These are phyloP conservation scores for Zaprionus vittiger DNA, from an alignment of 1,140 invertebrate species.

Conservation along the genomic window DNA sequence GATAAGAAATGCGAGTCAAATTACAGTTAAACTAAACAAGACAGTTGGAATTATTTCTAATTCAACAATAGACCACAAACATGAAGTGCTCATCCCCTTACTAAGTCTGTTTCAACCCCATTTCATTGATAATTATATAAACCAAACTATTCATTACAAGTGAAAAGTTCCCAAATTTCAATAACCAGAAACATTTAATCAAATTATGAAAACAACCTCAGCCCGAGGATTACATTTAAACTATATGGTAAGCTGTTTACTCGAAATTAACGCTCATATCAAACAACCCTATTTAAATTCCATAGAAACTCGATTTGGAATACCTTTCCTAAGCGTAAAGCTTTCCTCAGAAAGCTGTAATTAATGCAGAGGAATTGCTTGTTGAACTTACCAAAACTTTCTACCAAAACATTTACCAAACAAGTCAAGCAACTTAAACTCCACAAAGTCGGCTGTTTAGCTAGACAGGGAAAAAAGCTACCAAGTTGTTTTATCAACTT, in stretches of 20 bases:
- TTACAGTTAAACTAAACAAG: not conserved
- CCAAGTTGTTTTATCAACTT: not conserved
- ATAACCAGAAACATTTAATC: too few species aligned
- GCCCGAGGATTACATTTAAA: too few species aligned
- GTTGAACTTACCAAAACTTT: not conserved
- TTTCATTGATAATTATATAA: too few species aligned
- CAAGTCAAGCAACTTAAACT: slow-evolving; percentile 4
- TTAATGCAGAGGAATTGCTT: not conserved
- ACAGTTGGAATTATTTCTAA: not conserved
- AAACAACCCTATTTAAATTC: not conserved
- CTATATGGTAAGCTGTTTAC: too few species aligned
- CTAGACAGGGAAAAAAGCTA: slow-evolving; percentile 12
- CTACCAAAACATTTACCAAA: slow-evolving; percentile 25
- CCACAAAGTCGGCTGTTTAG: not conserved
- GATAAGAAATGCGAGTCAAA: not conserved
- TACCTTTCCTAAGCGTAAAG: not conserved
- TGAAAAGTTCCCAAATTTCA: too few species aligned
- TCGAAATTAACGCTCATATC: not conserved
- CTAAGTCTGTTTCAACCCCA: too few species aligned
- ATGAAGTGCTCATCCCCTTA: too few species aligned
- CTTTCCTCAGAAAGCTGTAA: slow-evolving; percentile 13
- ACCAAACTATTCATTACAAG: too few species aligned
- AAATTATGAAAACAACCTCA: too few species aligned
- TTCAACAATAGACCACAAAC: too few species aligned
- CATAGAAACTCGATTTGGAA: not conserved